Conservation (phyloP, 2,797 vertebrate species). For the Acrossocheilus fasciatus region DNA sequence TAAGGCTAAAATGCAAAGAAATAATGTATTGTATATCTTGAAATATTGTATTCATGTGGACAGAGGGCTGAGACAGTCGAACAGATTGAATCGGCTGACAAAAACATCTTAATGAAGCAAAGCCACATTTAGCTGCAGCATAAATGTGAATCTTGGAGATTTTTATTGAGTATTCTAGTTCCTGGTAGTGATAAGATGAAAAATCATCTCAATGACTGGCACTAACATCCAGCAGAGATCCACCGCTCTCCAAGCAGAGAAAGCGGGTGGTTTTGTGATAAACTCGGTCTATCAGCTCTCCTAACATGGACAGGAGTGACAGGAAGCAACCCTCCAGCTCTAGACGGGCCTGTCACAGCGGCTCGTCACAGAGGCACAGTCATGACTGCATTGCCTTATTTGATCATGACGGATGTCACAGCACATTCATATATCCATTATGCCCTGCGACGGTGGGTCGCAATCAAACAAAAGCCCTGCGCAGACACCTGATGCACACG, state of each 20-base stretch:
- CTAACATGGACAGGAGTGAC: conserved; percentile 22
- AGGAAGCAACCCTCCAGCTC: conserved; percentile 21
- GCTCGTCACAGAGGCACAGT: conserved; percentile 33
- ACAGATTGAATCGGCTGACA: not conserved
- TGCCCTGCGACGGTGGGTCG: not conserved
- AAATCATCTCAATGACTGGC: conserved; percentile 17
- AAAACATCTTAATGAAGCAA: not conserved
- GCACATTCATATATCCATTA: conserved; percentile 25
- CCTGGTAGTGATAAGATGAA: not conserved
- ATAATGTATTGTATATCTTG: too few relatives aligned
- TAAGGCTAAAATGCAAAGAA: not conserved
- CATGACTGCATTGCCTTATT: conserved; percentile 51
- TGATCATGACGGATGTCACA: conserved; percentile 53
- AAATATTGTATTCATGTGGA: not conserved
- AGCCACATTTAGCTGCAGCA: not conserved
- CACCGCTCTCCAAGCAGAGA: not conserved
- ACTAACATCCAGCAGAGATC: conserved; percentile 4
- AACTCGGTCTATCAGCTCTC: conserved; percentile 37
- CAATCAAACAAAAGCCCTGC: conserved; percentile 32
- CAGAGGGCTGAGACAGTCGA: not conserved
- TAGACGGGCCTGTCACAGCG: conserved; percentile 34
- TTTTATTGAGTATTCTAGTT: not conserved
- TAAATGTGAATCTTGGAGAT: not conserved
- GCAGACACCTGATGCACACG: conserved; percentile 17
- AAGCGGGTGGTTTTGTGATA: not conserved